phyloP scores from a whole-genome alignment of 2,113 vertebrate species.

The Crotalus viridis region DNA sequence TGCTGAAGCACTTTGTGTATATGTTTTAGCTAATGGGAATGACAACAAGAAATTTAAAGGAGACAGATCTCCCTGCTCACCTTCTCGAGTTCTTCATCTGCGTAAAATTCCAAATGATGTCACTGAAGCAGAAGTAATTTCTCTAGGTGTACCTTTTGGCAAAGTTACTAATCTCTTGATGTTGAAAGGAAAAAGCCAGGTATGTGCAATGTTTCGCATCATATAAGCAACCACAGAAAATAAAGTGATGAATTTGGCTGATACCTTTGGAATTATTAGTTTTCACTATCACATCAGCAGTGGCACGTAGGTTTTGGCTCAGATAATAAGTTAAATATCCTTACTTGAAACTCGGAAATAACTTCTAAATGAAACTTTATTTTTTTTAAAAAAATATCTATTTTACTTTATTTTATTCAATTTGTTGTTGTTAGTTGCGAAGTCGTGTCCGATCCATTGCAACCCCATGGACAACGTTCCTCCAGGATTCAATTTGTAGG shows the following conservation, averaged over 20 bases:
- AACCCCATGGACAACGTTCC: no score
- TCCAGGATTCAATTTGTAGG: not conserved
- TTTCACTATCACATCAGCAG: not conserved
- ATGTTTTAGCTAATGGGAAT: conserved; percentile 75
- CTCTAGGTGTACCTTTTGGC: conserved; percentile 83
- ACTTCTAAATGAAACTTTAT: not conserved
- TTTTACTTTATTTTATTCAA: not conserved
- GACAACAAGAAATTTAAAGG: conserved; percentile 74
- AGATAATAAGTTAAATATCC: not conserved
- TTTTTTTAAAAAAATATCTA: not conserved
- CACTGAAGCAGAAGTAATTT: conserved; percentile 79
- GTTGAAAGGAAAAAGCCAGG: conserved; percentile 82
- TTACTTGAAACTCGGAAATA: not conserved
- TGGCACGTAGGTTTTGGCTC: not conserved
- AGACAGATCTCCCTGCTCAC: conserved; percentile 60
- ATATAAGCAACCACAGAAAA: conserved; percentile 21
- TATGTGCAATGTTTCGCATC: conserved; percentile 53
- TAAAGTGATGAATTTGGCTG: conserved; percentile 4
- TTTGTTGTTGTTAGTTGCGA: not conserved
- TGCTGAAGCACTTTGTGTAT: not conserved
- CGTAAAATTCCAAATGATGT: conserved; percentile 76
- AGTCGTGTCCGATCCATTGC: no score
- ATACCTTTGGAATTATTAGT: not conserved
- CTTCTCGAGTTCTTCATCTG: conserved; percentile 84
- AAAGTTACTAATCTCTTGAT: conserved; percentile 86